A percentile compares a stretch with the other conserved stretches of the same genome.
Evolutionary conservation across 2,888 invertebrate species (phyloP).

Genomic region (Limenitis camilla): DNA sequence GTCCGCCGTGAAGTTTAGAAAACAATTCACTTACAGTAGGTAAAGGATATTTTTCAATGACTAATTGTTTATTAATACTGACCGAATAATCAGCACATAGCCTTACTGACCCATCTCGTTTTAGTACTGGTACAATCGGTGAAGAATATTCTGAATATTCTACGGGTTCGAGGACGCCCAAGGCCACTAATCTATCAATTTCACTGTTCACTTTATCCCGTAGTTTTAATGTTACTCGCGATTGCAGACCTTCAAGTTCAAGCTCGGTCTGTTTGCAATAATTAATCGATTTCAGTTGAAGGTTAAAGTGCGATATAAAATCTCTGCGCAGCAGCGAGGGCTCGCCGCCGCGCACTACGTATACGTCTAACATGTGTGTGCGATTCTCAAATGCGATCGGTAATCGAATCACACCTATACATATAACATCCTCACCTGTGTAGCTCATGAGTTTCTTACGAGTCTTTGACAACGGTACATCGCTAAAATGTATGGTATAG

Average conservation of each 20-base stretch:
- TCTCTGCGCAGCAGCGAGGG: not conserved
- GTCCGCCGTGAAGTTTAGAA: constrained; percentile 23
- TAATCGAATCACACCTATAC: no score
- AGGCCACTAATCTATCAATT: constrained; percentile 8
- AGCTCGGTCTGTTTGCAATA: no score
- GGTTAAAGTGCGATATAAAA: not conserved
- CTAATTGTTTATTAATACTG: constrained; percentile 26
- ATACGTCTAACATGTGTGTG: no score
- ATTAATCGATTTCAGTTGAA: not conserved
- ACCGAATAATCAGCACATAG: constrained; percentile 24
- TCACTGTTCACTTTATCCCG: constrained; percentile 14
- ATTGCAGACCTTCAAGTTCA: no score
- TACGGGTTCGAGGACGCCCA: constrained; percentile 13
- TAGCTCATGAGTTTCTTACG: no score
- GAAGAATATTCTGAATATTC: constrained; percentile 17
- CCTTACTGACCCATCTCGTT: constrained; percentile 6
- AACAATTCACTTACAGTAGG: constrained; percentile 22
- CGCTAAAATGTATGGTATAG: no score
- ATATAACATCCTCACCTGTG: no score
- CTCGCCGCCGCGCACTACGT: not conserved
- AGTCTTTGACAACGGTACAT: no score
- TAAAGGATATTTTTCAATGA: constrained; percentile 25
- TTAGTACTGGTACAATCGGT: constrained; percentile 19
- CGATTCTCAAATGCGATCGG: no score
- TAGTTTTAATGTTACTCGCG: constrained; percentile 13